Percentiles rank a stretch among this genome's conserved stretches.
These are phyloP conservation scores for Chloroceryle amazona DNA, from an alignment of 2,797 vertebrate genomes.

Conservation along the genomic window DNA sequence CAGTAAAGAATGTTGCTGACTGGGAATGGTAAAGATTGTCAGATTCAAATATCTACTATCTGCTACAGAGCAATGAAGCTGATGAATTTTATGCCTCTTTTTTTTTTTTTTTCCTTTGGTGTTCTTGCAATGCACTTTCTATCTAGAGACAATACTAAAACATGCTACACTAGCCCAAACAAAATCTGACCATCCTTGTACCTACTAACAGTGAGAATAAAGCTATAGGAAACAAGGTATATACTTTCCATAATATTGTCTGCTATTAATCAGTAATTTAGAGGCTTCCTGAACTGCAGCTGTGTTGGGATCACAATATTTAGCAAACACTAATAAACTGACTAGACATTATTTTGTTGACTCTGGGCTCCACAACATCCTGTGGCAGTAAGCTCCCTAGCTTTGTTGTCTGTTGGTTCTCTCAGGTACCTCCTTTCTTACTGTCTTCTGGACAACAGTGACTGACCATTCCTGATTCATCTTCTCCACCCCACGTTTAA, in stretches of 20 bases:
- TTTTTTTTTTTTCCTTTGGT: not conserved
- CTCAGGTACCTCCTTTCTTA: not conserved
- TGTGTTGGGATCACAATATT: not conserved
- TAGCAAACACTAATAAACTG: not conserved
- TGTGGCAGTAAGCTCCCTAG: not conserved
- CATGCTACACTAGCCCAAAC: not conserved
- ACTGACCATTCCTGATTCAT: not conserved
- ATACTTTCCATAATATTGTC: not conserved
- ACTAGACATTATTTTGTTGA: not conserved
- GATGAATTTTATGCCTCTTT: not conserved
- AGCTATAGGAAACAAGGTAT: not conserved
- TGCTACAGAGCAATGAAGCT: not conserved
- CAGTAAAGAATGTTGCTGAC: slow-evolving; percentile 2
- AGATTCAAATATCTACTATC: slow-evolving; percentile 25
- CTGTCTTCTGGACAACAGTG: not conserved
- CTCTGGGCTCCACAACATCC: not conserved
- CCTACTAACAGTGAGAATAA: not conserved
- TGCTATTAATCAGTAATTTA: not conserved
- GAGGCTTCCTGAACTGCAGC: not conserved
- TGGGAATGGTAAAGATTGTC: not conserved
- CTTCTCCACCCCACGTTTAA: not conserved
- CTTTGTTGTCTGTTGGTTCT: not conserved
- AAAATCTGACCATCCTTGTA: not conserved
- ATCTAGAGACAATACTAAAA: not conserved
- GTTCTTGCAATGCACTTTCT: not conserved